Conservation (phyloP, 2,113 vertebrate genomes). For the Neogale vison region DNA sequence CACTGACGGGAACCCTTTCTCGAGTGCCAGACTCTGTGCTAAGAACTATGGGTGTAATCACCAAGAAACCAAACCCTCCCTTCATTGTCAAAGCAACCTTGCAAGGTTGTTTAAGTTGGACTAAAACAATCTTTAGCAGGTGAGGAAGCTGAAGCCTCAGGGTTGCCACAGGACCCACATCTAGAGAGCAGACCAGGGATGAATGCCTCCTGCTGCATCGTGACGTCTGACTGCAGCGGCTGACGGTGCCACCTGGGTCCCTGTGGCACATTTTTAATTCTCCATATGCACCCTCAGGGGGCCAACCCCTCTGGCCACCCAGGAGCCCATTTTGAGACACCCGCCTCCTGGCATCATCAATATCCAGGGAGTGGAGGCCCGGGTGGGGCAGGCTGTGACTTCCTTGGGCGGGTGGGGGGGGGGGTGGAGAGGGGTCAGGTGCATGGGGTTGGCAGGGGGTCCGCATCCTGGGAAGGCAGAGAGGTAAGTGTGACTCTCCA, state of each 20-base stretch:
- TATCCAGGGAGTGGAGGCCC: neutral
- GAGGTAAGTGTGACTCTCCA: conserved; percentile 66
- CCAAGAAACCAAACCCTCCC: neutral
- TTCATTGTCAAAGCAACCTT: neutral
- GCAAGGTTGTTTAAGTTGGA: neutral
- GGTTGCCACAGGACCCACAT: neutral
- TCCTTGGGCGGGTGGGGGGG: neutral
- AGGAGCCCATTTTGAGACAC: neutral
- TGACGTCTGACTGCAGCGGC: neutral
- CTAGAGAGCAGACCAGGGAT: neutral
- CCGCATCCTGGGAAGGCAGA: conserved; percentile 66
- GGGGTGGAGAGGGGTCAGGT: conserved; percentile 29
- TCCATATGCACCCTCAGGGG: neutral
- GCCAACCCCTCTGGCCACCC: neutral
- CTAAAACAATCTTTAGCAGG: neutral
- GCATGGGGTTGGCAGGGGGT: neutral
- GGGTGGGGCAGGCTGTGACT: neutral
- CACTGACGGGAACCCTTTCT: neutral
- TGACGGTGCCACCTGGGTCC: neutral
- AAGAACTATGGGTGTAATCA: neutral
- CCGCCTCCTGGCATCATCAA: neutral
- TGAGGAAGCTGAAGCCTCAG: neutral
- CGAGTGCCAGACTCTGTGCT: neutral
- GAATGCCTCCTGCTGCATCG: neutral
- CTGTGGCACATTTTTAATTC: neutral